These are phyloP conservation scores for Tiaroga cobitis DNA, from an alignment of 2,797 vertebrate species.

Conservation along the genomic window DNA sequence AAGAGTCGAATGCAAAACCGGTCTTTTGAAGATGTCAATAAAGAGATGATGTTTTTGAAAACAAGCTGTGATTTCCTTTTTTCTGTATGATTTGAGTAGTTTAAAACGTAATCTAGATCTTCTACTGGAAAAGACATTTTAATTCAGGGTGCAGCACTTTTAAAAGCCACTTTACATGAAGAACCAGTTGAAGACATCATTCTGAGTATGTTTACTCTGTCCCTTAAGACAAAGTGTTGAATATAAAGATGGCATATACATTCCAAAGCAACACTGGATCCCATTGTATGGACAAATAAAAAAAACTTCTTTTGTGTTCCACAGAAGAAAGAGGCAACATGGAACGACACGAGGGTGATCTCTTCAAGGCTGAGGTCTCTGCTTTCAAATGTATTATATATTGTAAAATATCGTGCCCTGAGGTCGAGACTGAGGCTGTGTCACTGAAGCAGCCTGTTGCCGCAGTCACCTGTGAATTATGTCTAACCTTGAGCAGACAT, in stretches of 20 bases:
- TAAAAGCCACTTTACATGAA: not conserved
- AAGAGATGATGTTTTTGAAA: conserved; percentile 55
- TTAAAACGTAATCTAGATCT: not conserved
- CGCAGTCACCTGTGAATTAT: conserved; percentile 59
- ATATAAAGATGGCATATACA: not conserved
- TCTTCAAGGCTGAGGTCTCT: not conserved
- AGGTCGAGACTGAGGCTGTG: conserved; percentile 53
- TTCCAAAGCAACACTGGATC: not conserved
- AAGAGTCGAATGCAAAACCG: conserved; percentile 45
- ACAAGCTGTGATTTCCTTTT: not conserved
- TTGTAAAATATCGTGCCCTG: conserved; percentile 57
- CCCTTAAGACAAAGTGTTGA: not conserved
- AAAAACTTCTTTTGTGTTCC: not conserved
- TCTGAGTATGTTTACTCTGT: conserved; percentile 1
- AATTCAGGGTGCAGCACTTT: not conserved
- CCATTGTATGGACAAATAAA: not conserved
- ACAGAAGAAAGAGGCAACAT: not conserved
- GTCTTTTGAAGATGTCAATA: conserved; percentile 60
- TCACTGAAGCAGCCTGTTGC: conserved; percentile 59
- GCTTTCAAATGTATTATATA: conserved; percentile 20
- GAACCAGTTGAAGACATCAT: not conserved
- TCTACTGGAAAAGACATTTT: not conserved
- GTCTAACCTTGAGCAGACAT: conserved; percentile 52
- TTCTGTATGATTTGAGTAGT: not conserved
- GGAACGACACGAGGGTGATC: not conserved